Evolutionary conservation across 2,888 invertebrate species (phyloP), one percentile per base, ranked within the genome.

Genomic region (Microplitis deprimator): DNA sequence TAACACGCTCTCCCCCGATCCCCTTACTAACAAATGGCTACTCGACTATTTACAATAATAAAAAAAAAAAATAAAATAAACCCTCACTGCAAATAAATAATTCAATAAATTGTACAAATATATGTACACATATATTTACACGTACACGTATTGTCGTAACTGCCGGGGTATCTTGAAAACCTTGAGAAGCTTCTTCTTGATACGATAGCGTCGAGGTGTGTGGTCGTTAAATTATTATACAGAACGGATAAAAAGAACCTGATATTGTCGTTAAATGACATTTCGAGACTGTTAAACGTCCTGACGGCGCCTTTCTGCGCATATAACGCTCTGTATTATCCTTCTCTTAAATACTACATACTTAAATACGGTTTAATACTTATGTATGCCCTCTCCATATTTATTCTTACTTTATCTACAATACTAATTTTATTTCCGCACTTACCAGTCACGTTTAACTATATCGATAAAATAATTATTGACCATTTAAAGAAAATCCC

Each of bases 241-340:
- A 50, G 50, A 50, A 50, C 71, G 76, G 72, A 76, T 80, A 79
- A 78, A 79, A 67, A 72, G 72, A 75, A 78, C 69, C 77, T 64
- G 40, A 70, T 72, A 68, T 62, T 68, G 79, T 81, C 84, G 83
- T 84, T 83, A 79, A 80, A 50, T 81, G 81, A 82, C 85, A 82
- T 82, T 81, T 84, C 79, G 81, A 77, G 77, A 82, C 77, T 81
- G 81, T 85, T 82, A 85, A 85, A 81, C 68, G 72, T 40, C 67
- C 50, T 73, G 50, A 73, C 64, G 73, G 50, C 64, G 65, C 73
- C 50, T 65, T 73, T 73, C 29, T 41, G 16, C 20, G 20, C n/a
- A 20, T 59, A 70, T 70, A n/a, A 50, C 50, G 50, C 50, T 50
- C 50, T 13, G 50, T 50, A 50, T 50, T 50, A 50, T 50, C 50